Evolutionary conservation across 1,140 invertebrate genomes (phyloP), one percentile per base, ranked within the genome.

Genomic region (Eubasilissa regina): DNA sequence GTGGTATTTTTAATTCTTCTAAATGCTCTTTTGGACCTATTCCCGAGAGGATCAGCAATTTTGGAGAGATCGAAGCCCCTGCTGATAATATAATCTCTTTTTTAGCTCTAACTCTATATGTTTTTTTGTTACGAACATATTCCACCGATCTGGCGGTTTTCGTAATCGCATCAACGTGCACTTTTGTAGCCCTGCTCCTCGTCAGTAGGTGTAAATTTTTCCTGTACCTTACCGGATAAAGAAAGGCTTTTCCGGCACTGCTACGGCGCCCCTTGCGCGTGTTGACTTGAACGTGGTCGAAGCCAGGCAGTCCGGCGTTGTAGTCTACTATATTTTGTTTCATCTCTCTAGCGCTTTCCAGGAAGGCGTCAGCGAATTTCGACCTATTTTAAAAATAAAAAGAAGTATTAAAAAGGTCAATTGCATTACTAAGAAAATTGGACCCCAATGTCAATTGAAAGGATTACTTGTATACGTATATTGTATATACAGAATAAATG

Each of bases 41-140:
- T 0, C 96, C 96, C 0, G 94, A 95, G 0, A 96, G 87, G 93
- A 96, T 95, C 35, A 97, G 86, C 9, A 97, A 82, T 86, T 96
- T 94, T 0, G 95, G 94, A 0, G 94, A 94, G 84, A 94, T 94
- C 47, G 96, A 92, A 0, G 94, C 89, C 0, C 95, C 95, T 10
- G 93, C 94, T 47, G 93, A 92, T 9, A 94, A 79, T 47, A 94
- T 93, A 0, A 94, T 90, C 86, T 95, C 94, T 82, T 92, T 94
- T n/a, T 85, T 87, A 0, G 92, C 93, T 75, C 86, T 87, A 4
- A 91, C 89, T 47, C 85, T 85, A 68, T 88, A 89, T 3, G 80
- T 68, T 35, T 84, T 85, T 43, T 86, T 87, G 45, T 90, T 86
- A 58, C 89, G 88, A 4, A 89, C 77, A 83, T 93, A 94, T 84